Conservation (phyloP, 2,113 vertebrate species). For the Propithecus coquereli region DNA sequence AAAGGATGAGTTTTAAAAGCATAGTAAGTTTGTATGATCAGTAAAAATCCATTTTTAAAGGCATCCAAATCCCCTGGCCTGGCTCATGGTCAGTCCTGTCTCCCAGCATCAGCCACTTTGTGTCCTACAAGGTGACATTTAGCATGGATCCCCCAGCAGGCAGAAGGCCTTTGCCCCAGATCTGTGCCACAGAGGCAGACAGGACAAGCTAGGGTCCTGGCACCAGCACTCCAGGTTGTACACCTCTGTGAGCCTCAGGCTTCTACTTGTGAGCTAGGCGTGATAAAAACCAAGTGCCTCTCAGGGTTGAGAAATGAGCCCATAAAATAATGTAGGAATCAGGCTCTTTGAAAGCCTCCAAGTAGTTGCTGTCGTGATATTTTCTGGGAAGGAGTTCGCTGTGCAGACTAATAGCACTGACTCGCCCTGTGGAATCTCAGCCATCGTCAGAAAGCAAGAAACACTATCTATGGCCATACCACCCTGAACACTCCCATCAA, state of each 20-base stretch:
- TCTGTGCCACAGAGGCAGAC: neutral
- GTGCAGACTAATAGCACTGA: neutral
- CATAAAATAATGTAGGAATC: neutral
- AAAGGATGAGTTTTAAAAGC: neutral
- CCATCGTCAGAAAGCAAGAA: neutral
- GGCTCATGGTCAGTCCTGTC: neutral
- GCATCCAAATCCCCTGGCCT: neutral
- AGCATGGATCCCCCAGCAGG: neutral
- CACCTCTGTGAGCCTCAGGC: neutral
- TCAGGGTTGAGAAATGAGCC: neutral
- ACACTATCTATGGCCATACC: neutral
- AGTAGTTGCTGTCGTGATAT: neutral
- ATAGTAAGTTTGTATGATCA: neutral
- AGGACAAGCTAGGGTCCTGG: neutral
- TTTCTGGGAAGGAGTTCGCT: neutral
- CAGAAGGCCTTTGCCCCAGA: neutral
- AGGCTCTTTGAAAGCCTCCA: neutral
- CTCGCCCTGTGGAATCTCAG: neutral
- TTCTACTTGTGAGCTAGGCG: neutral
- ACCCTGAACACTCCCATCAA: no score
- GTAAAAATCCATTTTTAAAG: neutral
- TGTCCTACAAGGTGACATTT: neutral
- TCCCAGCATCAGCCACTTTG: neutral
- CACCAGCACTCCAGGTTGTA: neutral
- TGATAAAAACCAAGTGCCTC: no score